Conservation (phyloP, 2,113 vertebrate species). For the Hystrix brachyura region DNA sequence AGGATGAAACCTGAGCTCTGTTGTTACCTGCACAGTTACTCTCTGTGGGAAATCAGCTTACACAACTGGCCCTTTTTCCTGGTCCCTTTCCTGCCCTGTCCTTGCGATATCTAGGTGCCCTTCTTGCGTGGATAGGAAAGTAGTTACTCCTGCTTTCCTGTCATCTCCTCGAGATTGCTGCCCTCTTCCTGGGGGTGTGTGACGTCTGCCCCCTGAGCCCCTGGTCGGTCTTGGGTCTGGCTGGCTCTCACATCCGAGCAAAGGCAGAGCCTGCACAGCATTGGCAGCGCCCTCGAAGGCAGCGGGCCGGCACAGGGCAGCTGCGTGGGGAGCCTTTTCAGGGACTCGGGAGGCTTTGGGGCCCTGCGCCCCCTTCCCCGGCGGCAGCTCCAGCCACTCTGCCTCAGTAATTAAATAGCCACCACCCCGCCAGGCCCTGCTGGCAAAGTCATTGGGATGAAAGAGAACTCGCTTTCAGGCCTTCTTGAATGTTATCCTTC, state of each 20-base stretch:
- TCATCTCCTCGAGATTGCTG: not conserved
- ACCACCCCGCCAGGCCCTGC: rapidly evolving
- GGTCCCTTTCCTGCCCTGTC: not conserved
- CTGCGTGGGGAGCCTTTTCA: not conserved
- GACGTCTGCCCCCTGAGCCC: not conserved
- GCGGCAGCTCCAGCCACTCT: not conserved
- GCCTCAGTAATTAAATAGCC: not conserved
- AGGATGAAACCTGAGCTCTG: not conserved
- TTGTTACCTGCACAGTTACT: not conserved
- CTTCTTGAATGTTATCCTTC: constrained; percentile 37
- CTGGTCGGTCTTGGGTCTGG: not conserved
- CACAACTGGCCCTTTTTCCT: not conserved
- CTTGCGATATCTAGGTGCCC: not conserved
- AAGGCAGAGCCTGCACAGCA: not conserved
- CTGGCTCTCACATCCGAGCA: not conserved
- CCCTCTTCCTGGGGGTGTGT: not conserved
- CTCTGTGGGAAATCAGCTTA: not conserved
- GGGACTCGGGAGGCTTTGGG: not conserved
- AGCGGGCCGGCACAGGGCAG: not conserved
- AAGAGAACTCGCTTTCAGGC: not conserved
- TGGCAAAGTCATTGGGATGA: not conserved
- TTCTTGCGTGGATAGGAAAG: not conserved
- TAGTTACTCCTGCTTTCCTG: too few relatives aligned
- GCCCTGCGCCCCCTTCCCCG: too few relatives aligned
- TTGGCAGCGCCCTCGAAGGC: rapidly evolving